Percentiles rank a stretch among this genome's conserved stretches.
phyloP scores from a whole-genome alignment of 2,888 invertebrate genomes.

The Rhorus exstirpatorius region DNA sequence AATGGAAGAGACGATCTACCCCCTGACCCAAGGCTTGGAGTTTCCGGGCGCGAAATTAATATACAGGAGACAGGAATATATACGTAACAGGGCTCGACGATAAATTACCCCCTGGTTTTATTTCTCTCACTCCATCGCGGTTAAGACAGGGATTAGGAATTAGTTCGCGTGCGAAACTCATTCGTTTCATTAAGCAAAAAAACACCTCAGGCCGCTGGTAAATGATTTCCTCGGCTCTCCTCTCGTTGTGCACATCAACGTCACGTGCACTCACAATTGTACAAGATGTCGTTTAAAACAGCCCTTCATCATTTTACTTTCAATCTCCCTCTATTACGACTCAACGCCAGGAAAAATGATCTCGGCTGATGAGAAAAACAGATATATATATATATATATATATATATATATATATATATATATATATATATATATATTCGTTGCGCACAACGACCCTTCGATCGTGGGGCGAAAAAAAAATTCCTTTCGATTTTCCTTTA shows the following conservation, averaged over 20 bases:
- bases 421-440: too few relatives aligned
- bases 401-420: too few relatives aligned
- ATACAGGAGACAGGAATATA: conserved; percentile 25
- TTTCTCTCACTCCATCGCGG: background rate
- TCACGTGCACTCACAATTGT: conserved; percentile 33
- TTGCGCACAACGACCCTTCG: too few relatives aligned
- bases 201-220: conserved; percentile 15
- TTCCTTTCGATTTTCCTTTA: conserved; percentile 10
- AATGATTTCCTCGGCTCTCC: conserved; percentile 34
- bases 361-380: too few relatives aligned
- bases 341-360: conserved; percentile 24
- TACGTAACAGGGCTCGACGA: conserved; percentile 28
- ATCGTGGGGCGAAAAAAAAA: too few relatives aligned
- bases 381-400: too few relatives aligned
- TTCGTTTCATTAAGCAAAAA: conserved; percentile 23
- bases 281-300: conserved; percentile 21
- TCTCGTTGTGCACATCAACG: conserved; percentile 1
- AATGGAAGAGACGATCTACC: conserved; percentile 21
- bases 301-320: conserved; percentile 10
- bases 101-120: conserved; percentile 36
- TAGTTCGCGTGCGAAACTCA: conserved; percentile 43
- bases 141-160: background rate
- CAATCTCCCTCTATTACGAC: conserved; percentile 20
- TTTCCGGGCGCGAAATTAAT: background rate
- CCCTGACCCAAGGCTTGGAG: background rate